phyloP scores from a whole-genome alignment of 2,888 invertebrate genomes.

The Augochlorella aurata region DNA sequence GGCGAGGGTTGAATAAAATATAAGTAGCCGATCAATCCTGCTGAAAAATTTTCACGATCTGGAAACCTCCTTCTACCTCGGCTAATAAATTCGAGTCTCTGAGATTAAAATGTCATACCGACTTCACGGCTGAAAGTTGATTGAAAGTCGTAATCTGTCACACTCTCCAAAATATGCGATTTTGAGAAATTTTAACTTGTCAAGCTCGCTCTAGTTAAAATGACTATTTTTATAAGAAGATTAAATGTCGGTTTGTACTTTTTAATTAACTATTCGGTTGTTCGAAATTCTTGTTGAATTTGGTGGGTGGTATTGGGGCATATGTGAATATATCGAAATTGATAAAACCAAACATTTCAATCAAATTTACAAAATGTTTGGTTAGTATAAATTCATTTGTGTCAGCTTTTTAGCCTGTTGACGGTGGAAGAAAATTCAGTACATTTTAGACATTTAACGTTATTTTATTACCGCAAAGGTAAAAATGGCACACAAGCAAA shows the following conservation, averaged over 20 bases:
- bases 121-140: not conserved
- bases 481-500: too few species aligned
- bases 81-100: not conserved
- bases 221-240: not conserved
- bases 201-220: not conserved
- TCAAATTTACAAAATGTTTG: too few species aligned
- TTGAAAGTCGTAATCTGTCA: not conserved
- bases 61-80: not conserved
- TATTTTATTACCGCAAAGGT: too few species aligned
- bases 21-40: not conserved
- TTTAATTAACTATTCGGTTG: not conserved
- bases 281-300: too few species aligned
- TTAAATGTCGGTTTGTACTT: not conserved
- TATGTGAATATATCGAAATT: too few species aligned
- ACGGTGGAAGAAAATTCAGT: too few species aligned
- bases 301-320: too few species aligned
- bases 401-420: too few species aligned
- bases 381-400: too few species aligned
- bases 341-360: too few species aligned
- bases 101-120: not conserved
- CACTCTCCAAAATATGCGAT: not conserved
- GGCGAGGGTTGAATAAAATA: not conserved
- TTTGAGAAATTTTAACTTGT: not conserved
- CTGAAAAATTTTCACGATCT: not conserved
- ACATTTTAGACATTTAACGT: too few species aligned